phyloP scores from a whole-genome alignment of 2,113 vertebrate genomes.

The Bettongia penicillata region DNA sequence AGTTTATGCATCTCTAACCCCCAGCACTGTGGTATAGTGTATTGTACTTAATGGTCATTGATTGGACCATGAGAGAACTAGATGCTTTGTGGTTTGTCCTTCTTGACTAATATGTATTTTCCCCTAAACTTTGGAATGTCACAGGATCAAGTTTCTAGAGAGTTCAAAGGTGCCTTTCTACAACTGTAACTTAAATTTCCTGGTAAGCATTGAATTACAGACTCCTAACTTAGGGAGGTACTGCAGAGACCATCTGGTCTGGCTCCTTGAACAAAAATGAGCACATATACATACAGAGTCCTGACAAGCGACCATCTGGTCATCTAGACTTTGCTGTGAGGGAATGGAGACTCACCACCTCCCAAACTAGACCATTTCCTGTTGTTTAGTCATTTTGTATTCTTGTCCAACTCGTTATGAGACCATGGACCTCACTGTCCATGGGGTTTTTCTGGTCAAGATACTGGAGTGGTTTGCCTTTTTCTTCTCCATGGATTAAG shows the following conservation, averaged over 20 bases:
- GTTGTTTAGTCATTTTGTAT: not conserved
- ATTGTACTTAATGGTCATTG: not conserved
- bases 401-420: not conserved
- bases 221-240: not conserved
- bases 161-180: not conserved
- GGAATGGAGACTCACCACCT: not conserved
- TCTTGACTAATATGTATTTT: not conserved
- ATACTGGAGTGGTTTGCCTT: not conserved
- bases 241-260: not conserved
- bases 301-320: not conserved
- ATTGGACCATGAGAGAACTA: not conserved
- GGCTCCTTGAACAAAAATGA: not conserved
- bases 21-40: not conserved
- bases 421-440: not conserved
- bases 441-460: not conserved
- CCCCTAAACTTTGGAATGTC: slow-evolving; percentile 35
- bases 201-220: not conserved
- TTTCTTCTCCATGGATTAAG: not conserved
- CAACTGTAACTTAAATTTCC: not conserved
- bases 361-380: not conserved
- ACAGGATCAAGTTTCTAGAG: slow-evolving; percentile 24
- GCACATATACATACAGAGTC: not conserved
- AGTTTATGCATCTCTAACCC: not conserved
- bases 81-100: not conserved
- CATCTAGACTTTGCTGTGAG: not conserved